Base-by-base conservation (phyloP, 2,888 invertebrate species). In the Philaethria dido region DNA sequence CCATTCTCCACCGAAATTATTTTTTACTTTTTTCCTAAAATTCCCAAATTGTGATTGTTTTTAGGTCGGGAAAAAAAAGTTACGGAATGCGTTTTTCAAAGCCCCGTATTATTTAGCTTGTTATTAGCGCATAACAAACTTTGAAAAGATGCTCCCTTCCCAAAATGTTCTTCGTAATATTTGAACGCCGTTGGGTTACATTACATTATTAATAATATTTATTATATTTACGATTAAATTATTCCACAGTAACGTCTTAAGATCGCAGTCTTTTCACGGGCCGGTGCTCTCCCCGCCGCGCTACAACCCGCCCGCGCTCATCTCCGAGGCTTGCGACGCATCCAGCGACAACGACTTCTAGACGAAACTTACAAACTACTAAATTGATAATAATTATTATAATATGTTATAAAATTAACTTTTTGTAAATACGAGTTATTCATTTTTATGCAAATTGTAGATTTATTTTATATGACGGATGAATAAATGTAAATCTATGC, bases 251-350 rank as follows among this genome's bases (percentile, higher is more conserved):
- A 93, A 92, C 78, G 94, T 94, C 73, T 88, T 93, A 69, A 91
- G 94, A 76, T 94, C 94, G 75, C 94, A 94, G 83, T 94, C 94
- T 72, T 94, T 94, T 85, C 94, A 94, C 83, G 94, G 94, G 55
- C 93, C 93, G 42, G 87, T 93, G 75, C 78, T 89, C 73, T 87
- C 89, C 16, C 78, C 86, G 29, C 75, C 83, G 16, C 85, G 88
- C 63, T 84, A 85, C 74, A 80, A 83, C 71, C 82, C 86, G 66
- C 80, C 86, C 59, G 73, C 75, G 65, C 82, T 83, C 67, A 87
- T 89, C 64, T 81, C 79, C 66, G 92, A 92, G 79, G 80, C 74
- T 69, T 89, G 87, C 87, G 90, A 92, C 84, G 91, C 88, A 61
- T 88, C 89, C 66, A 93, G 93, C 87, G 93, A 93, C 78, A 93